Base-by-base conservation (phyloP, 2,888 invertebrate species). In the Mellilla xanthometata region DNA sequence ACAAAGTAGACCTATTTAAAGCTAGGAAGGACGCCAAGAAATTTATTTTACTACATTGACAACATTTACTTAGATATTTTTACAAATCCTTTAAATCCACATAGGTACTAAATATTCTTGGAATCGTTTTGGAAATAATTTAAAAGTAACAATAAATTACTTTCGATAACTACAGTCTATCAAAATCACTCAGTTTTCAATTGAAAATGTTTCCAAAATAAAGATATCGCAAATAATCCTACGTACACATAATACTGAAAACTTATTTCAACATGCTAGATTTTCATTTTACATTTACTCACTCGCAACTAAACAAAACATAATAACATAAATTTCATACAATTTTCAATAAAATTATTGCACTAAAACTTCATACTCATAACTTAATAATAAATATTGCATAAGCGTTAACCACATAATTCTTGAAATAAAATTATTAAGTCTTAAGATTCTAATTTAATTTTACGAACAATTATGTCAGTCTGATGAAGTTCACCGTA, bases 361-460 rank as follows among this genome's bases (percentile, higher is more conserved):
- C 88, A 88, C 88, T 87, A 81, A 46, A 81, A 84, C 76, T 76
- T 83, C 69, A 78, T 76, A 80, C 65, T 65, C 64, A 81, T 82
- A 87, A 86, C 84, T 88, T 84, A 88, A 80, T 77, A 86, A 88
- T 88, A 87, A 87, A 88, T 87, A 88, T 87, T 86, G 82, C 82
- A 73, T 83, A 83, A 83, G 83, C 86, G 80, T 84, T 81, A 81
- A 80, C 81, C 77, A 83, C 78, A 69, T 78, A 39, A 72, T 72
- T 71, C 64, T 70, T 80, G 71, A 78, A 78, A 68, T 80, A 77
- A 82, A 76, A 77, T 78, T 75, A 76, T 69, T 62, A 83, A 80
- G 70, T 81, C 81, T 79, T 84, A 82, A 64, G 68, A 52, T 68
- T 71, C 76, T 84, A 81, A 81, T 79, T 79, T 81, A 79, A 72